These are phyloP conservation scores for Conger conger DNA, from an alignment of 2,113 vertebrate genomes.

Conservation along the genomic window DNA sequence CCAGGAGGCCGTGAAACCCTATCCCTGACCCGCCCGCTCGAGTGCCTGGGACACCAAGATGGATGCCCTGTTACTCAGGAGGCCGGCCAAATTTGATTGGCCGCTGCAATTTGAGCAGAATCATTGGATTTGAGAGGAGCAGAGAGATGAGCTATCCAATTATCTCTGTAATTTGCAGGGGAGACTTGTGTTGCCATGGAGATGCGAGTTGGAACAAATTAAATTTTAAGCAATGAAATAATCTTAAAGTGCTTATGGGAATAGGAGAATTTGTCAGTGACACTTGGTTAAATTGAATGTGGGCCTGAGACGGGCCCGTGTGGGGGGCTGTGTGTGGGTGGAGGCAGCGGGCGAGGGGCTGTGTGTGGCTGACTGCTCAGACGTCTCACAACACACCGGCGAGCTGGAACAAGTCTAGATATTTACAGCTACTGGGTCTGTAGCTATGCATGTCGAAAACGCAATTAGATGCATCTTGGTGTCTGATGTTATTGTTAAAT, in stretches of 20 bases:
- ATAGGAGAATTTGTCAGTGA: slow-evolving; percentile 81
- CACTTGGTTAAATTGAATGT: slow-evolving; percentile 84
- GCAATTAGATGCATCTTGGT: neutral
- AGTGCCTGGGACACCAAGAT: slow-evolving; percentile 51
- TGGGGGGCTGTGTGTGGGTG: slow-evolving; percentile 25
- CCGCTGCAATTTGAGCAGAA: slow-evolving; percentile 81
- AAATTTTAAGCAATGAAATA: slow-evolving; percentile 88
- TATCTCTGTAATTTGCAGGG: slow-evolving; percentile 84
- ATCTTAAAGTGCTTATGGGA: slow-evolving; percentile 82
- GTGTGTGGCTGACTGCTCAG: neutral
- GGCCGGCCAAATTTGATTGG: slow-evolving; percentile 83
- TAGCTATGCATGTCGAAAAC: neutral
- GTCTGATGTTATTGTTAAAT: neutral
- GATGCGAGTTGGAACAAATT: slow-evolving; percentile 81
- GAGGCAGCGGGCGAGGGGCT: neutral
- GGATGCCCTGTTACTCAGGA: slow-evolving; percentile 74
- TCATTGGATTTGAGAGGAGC: slow-evolving; percentile 85
- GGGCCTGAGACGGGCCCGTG: slow-evolving; percentile 45
- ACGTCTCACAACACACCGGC: too few species aligned
- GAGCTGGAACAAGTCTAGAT: too few species aligned
- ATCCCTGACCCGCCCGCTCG: slow-evolving; percentile 40
- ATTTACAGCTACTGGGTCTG: too few species aligned
- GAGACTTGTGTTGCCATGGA: slow-evolving; percentile 83
- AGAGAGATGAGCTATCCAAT: slow-evolving; percentile 88
- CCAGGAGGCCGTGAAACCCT: slow-evolving; percentile 10